These are phyloP conservation scores for Elgaria multicarinata DNA, from an alignment of 2,113 vertebrate genomes.

Conservation along the genomic window DNA sequence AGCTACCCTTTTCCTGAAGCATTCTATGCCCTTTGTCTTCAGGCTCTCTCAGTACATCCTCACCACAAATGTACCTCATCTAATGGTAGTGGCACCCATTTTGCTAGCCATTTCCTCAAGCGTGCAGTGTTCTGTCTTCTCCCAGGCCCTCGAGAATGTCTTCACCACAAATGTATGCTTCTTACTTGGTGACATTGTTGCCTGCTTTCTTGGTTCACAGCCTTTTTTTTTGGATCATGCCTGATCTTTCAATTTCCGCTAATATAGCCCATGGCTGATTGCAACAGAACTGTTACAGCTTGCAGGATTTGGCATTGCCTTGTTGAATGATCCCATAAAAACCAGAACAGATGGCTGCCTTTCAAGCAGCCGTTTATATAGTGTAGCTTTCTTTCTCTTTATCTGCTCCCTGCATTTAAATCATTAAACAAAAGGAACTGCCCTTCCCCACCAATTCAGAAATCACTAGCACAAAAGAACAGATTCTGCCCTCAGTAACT, in stretches of 20 bases:
- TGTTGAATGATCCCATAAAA: background rate
- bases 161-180: background rate
- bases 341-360: slow-evolving; percentile 3
- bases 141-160: background rate
- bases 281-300: background rate
- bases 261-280: slow-evolving; percentile 8
- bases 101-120: background rate
- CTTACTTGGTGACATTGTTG: background rate
- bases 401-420: slow-evolving; percentile 9
- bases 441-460: background rate
- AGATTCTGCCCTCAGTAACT: background rate
- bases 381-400: background rate
- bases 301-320: slow-evolving; percentile 2
- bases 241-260: background rate
- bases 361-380: background rate
- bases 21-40: background rate
- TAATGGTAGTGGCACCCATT: background rate
- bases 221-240: background rate
- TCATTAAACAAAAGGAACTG: background rate
- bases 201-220: background rate
- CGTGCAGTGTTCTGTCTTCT: too few relatives aligned
- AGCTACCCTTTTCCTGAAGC: background rate
- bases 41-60: background rate
- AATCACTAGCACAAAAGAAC: background rate
- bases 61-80: background rate